Evolutionary conservation across 2,797 vertebrate genomes (phyloP).

Genomic region (Cirrhinus molitorella): DNA sequence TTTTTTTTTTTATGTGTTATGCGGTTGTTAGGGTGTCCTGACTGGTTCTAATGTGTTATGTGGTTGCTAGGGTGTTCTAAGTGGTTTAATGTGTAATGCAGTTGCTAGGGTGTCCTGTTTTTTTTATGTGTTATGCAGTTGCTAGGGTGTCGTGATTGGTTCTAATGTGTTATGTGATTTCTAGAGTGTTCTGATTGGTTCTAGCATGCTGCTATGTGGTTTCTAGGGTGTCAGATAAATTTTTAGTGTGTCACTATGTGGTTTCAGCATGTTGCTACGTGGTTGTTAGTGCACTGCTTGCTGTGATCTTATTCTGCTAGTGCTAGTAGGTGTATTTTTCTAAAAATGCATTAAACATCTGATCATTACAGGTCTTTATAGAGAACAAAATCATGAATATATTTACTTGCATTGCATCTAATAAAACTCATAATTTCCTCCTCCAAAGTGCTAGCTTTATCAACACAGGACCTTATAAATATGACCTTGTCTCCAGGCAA

Average conservation of each 20-base stretch:
- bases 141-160: not conserved
- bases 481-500: conserved; percentile 21
- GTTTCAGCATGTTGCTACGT: not conserved
- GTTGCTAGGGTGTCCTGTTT: too few species aligned
- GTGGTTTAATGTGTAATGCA: not conserved
- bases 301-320: not conserved
- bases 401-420: not conserved
- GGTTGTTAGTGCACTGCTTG: not conserved
- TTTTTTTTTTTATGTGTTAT: too few species aligned
- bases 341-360: not conserved
- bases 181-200: not conserved
- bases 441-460: not conserved
- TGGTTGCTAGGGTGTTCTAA: too few species aligned
- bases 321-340: not conserved
- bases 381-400: not conserved
- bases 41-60: too few species aligned
- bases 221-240: not conserved
- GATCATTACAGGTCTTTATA: not conserved
- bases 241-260: not conserved
- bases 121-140: not conserved
- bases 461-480: not conserved
- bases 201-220: not conserved
- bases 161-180: not conserved
- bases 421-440: not conserved
- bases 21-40: too few species aligned